Evolutionary conservation across 2,113 vertebrate species (phyloP).

Genomic region (Acinonyx jubatus): DNA sequence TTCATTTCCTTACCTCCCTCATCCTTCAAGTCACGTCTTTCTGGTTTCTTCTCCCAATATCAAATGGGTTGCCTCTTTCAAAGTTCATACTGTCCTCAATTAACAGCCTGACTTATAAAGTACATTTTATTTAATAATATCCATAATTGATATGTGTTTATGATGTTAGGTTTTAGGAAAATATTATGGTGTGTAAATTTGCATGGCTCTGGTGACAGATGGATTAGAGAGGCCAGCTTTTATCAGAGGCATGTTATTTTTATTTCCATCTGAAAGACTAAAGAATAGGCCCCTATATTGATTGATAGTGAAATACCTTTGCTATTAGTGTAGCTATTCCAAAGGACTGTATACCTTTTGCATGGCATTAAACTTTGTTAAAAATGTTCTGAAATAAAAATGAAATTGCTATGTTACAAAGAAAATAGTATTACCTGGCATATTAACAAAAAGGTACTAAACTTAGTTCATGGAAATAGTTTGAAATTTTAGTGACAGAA

Average conservation of each 20-base stretch:
- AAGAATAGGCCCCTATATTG: background rate
- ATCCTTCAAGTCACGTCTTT: background rate
- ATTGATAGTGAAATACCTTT: background rate
- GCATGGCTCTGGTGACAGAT: background rate
- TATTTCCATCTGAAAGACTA: background rate
- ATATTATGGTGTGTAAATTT: background rate
- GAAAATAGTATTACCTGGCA: slow-evolving; percentile 18
- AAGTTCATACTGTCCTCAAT: background rate
- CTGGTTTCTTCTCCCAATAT: background rate
- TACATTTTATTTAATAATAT: background rate
- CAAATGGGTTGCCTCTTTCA: background rate
- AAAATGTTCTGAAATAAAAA: slow-evolving; percentile 45
- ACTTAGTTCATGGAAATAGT: slow-evolving; percentile 31
- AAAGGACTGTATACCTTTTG: background rate
- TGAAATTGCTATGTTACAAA: background rate
- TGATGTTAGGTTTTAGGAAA: background rate
- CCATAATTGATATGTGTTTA: background rate
- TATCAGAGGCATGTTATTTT: slow-evolving; percentile 22
- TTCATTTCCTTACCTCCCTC: background rate
- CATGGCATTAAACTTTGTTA: slow-evolving; percentile 19
- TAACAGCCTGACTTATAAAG: background rate
- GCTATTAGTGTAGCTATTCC: background rate
- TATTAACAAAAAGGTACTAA: slow-evolving; percentile 33
- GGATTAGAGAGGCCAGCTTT: background rate
- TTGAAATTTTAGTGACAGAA: slow-evolving; percentile 37